These are phyloP conservation scores for Crioceris asparagi DNA, from an alignment of 2,888 invertebrate species.

Conservation along the genomic window DNA sequence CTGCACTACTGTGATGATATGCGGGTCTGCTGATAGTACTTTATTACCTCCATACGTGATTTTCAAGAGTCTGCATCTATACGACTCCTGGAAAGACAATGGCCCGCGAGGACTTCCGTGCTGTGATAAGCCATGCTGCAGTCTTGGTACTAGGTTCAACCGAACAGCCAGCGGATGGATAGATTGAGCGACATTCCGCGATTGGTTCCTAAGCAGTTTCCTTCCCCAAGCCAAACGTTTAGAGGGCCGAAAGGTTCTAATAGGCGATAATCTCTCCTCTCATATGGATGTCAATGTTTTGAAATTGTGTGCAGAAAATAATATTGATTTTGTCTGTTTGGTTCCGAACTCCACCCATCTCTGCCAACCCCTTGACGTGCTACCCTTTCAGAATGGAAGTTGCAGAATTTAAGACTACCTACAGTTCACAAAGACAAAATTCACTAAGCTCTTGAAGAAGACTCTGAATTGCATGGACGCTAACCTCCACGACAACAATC, in stretches of 20 bases:
- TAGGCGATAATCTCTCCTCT: slow-evolving; percentile 9
- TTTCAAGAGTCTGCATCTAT: slow-evolving; percentile 1
- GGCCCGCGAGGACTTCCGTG: slow-evolving; percentile 25
- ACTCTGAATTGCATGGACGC: slow-evolving; percentile 1
- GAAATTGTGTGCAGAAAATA: slow-evolving; percentile 22
- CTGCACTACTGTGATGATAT: slow-evolving; percentile 28
- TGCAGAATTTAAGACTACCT: slow-evolving; percentile 1
- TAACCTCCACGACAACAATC: too few species aligned
- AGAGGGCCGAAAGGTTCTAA: slow-evolving; percentile 7
- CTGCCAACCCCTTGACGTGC: slow-evolving; percentile 4
- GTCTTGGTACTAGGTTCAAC: slow-evolving; percentile 26
- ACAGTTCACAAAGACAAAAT: slow-evolving; percentile 1
- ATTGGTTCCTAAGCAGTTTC: slow-evolving; percentile 18
- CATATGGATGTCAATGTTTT: slow-evolving; percentile 10
- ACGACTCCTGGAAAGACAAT: slow-evolving; percentile 27
- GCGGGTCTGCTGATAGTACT: slow-evolving; percentile 26
- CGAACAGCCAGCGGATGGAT: slow-evolving; percentile 28
- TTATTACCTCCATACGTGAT: slow-evolving; percentile 2
- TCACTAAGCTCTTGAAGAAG: slow-evolving; percentile 2
- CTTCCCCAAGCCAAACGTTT: slow-evolving; percentile 8
- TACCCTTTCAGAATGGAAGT: slow-evolving; percentile 1
- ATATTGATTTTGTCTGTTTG: slow-evolving; percentile 27
- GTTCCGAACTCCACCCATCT: slow-evolving; percentile 13
- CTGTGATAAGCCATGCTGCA: slow-evolving; percentile 14
- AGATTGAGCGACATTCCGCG: slow-evolving; percentile 18